Conservation (phyloP, 1,140 invertebrate genomes). For the Drosophila busckii region DNA sequence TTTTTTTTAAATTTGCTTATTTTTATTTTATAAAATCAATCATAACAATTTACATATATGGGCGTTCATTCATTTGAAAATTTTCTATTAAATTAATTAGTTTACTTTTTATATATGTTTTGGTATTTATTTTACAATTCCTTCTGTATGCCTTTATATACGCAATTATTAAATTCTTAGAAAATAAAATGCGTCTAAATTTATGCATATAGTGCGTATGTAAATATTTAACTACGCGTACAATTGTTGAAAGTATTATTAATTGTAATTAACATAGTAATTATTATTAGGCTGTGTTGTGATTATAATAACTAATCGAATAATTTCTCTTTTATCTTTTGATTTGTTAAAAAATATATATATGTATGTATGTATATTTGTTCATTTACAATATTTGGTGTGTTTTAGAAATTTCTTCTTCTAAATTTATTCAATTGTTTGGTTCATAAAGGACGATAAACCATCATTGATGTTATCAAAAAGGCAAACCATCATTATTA, state of each 20-base stretch:
- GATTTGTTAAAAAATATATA: constrained; percentile 57
- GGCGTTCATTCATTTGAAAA: constrained; percentile 47
- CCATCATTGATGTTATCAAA: constrained; percentile 67
- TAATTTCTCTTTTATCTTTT: constrained; percentile 14
- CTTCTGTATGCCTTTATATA: constrained; percentile 35
- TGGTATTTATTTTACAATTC: constrained; percentile 44
- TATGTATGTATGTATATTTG: constrained; percentile 26
- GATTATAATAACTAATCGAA: constrained; percentile 53
- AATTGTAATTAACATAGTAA: constrained; percentile 15
- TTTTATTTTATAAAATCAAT: constrained; percentile 61
- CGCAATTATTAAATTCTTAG: constrained; percentile 64
- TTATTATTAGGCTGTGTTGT: constrained; percentile 32
- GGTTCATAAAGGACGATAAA: constrained; percentile 57
- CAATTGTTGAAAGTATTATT: constrained; percentile 6
- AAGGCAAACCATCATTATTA: constrained; percentile 54
- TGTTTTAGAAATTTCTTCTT: constrained; percentile 18
- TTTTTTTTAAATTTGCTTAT: constrained; percentile 40
- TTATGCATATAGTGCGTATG: constrained; percentile 45
- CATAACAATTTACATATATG: constrained; percentile 55
- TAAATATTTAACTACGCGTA: constrained; percentile 5
- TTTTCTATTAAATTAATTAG: constrained; percentile 57
- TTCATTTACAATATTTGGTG: constrained; percentile 31
- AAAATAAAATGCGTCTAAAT: constrained; percentile 74
- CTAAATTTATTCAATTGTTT: constrained; percentile 12
- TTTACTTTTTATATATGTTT: constrained; percentile 14